Evolutionary conservation across 2,797 vertebrate species (phyloP).

Genomic region (Hippocampus kuda): DNA sequence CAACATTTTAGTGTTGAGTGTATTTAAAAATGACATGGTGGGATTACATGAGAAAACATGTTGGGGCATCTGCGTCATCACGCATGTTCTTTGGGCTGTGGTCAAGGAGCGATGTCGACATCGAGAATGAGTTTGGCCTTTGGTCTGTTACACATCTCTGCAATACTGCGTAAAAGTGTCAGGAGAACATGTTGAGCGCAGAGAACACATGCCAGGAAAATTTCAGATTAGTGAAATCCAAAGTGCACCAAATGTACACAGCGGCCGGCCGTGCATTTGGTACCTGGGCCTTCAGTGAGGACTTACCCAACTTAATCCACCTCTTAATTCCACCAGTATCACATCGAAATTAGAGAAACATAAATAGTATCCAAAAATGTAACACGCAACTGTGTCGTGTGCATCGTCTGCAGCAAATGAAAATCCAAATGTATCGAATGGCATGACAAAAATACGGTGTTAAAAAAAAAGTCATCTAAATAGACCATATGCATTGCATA

Average conservation of each 20-base stretch:
- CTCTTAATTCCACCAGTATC: not conserved
- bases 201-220: constrained; percentile 27
- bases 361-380: not conserved
- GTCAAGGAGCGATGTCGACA: constrained; percentile 38
- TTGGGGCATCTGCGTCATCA: not conserved
- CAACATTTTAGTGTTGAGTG: not conserved
- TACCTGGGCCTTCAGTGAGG: not conserved
- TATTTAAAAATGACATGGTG: not conserved
- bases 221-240: constrained; percentile 36
- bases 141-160: constrained; percentile 17
- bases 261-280: not conserved
- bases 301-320: not conserved
- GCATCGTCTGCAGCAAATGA: too few relatives aligned
- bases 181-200: constrained; percentile 19
- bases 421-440: too few relatives aligned
- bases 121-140: constrained; percentile 38
- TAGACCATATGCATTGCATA: too few relatives aligned
- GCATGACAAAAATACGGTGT: too few relatives aligned
- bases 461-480: too few relatives aligned
- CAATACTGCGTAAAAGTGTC: constrained; percentile 29
- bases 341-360: not conserved
- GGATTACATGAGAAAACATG: not conserved
- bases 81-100: constrained; percentile 31
- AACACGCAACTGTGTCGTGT: too few relatives aligned
- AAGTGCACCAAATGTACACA: constrained; percentile 10